phyloP scores from a whole-genome alignment of 2,888 invertebrate species.

The Onthophagus sagittarius region DNA sequence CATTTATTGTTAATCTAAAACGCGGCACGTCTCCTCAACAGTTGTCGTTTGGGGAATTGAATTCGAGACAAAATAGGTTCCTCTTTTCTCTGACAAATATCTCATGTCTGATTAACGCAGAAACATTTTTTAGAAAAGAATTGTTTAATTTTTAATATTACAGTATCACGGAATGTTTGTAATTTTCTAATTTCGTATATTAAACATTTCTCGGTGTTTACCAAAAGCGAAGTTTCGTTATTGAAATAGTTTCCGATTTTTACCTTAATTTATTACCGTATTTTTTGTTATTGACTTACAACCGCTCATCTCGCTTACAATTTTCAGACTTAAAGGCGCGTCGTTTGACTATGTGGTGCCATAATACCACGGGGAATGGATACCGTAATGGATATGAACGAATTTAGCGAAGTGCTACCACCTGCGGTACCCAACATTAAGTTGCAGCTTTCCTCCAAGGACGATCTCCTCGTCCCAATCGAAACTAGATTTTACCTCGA shows the following conservation, averaged over 20 bases:
- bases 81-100: not conserved
- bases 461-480: not conserved
- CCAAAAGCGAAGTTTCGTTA: not conserved
- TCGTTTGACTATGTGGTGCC: not conserved
- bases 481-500: conserved; percentile 1
- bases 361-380: not conserved
- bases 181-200: not conserved
- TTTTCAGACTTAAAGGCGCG: not conserved
- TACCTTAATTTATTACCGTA: not conserved
- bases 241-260: not conserved
- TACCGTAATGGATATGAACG: conserved; percentile 11
- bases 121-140: not conserved
- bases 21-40: not conserved
- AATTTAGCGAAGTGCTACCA: conserved; percentile 9
- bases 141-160: not conserved
- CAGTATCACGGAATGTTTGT: not conserved
- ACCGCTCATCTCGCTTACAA: not conserved
- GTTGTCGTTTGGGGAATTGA: not conserved
- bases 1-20: not conserved
- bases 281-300: not conserved
- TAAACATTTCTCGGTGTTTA: not conserved
- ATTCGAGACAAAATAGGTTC: not conserved
- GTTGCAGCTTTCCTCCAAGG: not conserved
- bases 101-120: not conserved
- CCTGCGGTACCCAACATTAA: conserved; percentile 4